Evolutionary conservation across 2,113 vertebrate genomes (phyloP).

Genomic region (Perca fluviatilis): DNA sequence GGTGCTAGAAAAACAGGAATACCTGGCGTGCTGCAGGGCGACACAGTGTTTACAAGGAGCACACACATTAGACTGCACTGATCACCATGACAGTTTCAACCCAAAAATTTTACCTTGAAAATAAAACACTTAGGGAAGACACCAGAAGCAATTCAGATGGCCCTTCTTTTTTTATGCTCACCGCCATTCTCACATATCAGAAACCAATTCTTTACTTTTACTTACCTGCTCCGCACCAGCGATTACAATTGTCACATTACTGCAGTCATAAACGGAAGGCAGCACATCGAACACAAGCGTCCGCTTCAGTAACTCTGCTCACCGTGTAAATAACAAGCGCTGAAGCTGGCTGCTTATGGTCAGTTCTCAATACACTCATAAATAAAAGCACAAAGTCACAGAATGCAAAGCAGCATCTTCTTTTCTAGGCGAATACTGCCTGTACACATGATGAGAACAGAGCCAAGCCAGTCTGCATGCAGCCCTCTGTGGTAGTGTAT

Average conservation of each 20-base stretch:
- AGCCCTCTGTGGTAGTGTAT: constrained; percentile 46
- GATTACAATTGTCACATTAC: constrained; percentile 38
- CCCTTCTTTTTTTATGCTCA: constrained; percentile 31
- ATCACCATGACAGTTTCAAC: constrained; percentile 39
- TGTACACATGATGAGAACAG: constrained; percentile 39
- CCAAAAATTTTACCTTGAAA: constrained; percentile 51
- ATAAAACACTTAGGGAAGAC: constrained; percentile 51
- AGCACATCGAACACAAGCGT: constrained; percentile 44
- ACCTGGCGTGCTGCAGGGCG: constrained; percentile 32
- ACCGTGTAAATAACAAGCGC: constrained; percentile 9
- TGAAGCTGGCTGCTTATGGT: constrained; percentile 21
- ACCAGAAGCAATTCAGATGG: constrained; percentile 32
- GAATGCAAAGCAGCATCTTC: constrained; percentile 32
- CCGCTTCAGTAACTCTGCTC: constrained; percentile 15
- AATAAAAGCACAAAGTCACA: constrained; percentile 29
- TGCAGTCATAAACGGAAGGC: constrained; percentile 47
- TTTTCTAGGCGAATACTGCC: constrained; percentile 29
- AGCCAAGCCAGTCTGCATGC: constrained; percentile 32
- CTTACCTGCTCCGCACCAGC: constrained; percentile 17
- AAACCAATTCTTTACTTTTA: constrained; percentile 17
- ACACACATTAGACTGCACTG: constrained; percentile 34
- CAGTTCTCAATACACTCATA: constrained; percentile 28
- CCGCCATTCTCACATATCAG: constrained; percentile 31
- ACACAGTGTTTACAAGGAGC: constrained; percentile 30
- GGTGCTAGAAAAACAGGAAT: constrained; percentile 59